Conservation (phyloP, 2,888 invertebrate genomes). For the Stenichneumon culpator region DNA sequence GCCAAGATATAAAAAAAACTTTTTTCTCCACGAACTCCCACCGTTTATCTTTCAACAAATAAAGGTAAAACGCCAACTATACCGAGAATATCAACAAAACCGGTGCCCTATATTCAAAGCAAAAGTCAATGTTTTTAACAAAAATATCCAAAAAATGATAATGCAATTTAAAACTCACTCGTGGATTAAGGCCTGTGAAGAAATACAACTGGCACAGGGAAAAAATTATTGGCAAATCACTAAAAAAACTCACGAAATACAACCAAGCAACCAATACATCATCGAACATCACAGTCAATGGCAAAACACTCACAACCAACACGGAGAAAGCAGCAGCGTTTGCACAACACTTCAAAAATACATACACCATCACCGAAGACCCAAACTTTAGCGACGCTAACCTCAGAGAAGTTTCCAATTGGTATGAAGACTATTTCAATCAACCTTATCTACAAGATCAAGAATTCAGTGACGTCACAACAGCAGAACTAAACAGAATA, state of each 20-base stretch:
- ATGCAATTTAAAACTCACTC: constrained; percentile 27
- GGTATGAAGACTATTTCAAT: constrained; percentile 7
- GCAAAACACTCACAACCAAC: neutral
- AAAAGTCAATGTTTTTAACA: constrained; percentile 28
- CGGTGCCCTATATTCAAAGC: constrained; percentile 2
- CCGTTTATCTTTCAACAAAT: constrained; percentile 12
- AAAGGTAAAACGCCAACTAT: constrained; percentile 31
- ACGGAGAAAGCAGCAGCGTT: constrained; percentile 33
- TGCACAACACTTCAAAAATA: constrained; percentile 8
- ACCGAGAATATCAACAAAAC: constrained; percentile 10
- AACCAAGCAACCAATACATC: neutral
- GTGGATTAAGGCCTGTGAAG: constrained; percentile 53
- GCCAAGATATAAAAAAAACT: neutral
- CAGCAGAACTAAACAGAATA: neutral
- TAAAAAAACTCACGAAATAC: constrained; percentile 4
- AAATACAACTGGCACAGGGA: constrained; percentile 38
- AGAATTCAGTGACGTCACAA: neutral
- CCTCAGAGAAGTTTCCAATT: neutral
- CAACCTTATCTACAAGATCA: neutral
- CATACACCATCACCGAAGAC: neutral
- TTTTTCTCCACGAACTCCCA: neutral
- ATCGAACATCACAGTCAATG: constrained; percentile 15
- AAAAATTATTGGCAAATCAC: constrained; percentile 51
- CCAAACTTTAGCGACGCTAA: neutral
- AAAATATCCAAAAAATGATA: constrained; percentile 40